Percentiles rank a stretch among this genome's conserved stretches.
phyloP scores from a whole-genome alignment of 2,888 invertebrate species.

The Acholoe squamosa region DNA sequence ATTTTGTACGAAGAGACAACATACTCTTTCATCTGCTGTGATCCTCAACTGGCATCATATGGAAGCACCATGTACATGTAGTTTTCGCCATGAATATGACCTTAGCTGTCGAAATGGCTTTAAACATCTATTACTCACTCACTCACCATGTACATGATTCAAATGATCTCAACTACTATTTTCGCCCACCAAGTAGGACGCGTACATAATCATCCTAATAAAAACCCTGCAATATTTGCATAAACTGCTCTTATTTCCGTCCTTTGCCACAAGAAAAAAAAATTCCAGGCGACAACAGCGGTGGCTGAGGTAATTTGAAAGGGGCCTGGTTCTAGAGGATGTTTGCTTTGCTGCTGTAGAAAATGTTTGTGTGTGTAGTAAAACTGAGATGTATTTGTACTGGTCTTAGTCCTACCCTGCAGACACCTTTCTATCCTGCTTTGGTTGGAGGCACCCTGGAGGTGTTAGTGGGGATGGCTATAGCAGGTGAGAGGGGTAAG shows the following conservation, averaged over 20 bases:
- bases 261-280: background rate
- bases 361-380: conserved; percentile 14
- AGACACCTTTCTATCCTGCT: conserved; percentile 5
- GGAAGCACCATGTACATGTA: no score
- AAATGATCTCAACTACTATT: no score
- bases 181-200: no score
- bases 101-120: no score
- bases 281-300: background rate
- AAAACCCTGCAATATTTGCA: conserved; percentile 4
- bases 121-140: no score
- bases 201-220: background rate
- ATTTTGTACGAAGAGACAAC: no score
- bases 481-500: background rate
- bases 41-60: no score
- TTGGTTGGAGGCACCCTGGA: background rate
- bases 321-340: background rate
- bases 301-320: background rate
- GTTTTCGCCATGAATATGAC: no score
- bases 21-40: no score
- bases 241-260: background rate
- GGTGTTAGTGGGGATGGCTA: background rate
- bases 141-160: no score
- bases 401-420: background rate
- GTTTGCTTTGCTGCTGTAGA: background rate
- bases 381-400: conserved; percentile 30